A percentile compares a stretch with the other conserved stretches of the same genome.
Conservation (phyloP, 2,797 vertebrate species). For the Psittacula echo region DNA sequence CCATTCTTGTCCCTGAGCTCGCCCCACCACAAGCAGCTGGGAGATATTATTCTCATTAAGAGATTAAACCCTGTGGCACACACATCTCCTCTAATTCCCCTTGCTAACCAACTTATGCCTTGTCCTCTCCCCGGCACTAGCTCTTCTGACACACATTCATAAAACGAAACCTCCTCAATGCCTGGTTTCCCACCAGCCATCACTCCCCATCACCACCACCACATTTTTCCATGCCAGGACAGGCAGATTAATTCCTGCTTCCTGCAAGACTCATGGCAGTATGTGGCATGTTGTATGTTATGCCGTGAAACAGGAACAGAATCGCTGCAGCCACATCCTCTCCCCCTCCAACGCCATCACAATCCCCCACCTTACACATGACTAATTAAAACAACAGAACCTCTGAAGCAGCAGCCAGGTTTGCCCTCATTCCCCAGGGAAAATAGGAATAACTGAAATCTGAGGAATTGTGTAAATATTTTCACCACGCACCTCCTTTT, state of each 20-base stretch:
- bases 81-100: slow-evolving; percentile 22
- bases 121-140: neutral
- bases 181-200: neutral
- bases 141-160: neutral
- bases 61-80: slow-evolving; percentile 27
- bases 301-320: neutral
- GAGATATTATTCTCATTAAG: slow-evolving; percentile 41
- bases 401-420: neutral
- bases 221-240: neutral
- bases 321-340: neutral
- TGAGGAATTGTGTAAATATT: neutral
- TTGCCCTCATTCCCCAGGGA: neutral
- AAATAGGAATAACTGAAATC: neutral
- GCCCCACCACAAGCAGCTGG: neutral
- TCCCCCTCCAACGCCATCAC: neutral
- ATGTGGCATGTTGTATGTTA: neutral
- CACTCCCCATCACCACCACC: neutral
- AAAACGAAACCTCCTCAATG: neutral
- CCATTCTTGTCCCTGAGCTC: neutral
- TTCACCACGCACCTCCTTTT: neutral
- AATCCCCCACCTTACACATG: neutral
- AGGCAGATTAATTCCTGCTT: neutral
- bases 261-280: neutral
- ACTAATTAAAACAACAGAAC: neutral
- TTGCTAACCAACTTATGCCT: neutral